Base-by-base conservation (phyloP, 2,888 invertebrate species). In the Teleogryllus oceanicus region DNA sequence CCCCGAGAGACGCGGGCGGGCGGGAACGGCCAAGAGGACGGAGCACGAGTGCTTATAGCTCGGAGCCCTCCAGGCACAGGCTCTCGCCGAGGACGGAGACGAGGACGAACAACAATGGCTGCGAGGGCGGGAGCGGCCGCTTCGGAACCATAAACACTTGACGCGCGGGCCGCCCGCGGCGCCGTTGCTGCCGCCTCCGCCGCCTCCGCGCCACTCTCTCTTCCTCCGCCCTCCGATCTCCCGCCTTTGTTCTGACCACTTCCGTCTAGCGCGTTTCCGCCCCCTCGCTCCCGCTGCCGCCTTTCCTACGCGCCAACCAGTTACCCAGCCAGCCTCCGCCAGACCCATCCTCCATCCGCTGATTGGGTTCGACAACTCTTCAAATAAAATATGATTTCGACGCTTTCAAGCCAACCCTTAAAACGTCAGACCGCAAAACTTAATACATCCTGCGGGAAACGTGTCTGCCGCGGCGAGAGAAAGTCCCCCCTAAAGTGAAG, bases 21-120 rank as follows among this genome's bases (percentile, higher is more conserved):
- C 62, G 62, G 62, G 37, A 2, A 2, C n/a, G 62, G 62, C 62
- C 3, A 5, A 5, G 62, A 62, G n/a, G n/a, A n/a, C 13, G 62
- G 62, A 13, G 16, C 62, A 62, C 8, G 62, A 62, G 62, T 62
- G 62, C 62, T 62, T 62, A 62, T 62, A 62, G 62, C 62, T 62
- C 62, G 62, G 62, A n/a, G n/a, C n/a, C 16, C 62, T 62, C n/a
- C 62, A 62, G n/a, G 62, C 62, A 37, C 37, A 37, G 37, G 62
- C 62, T n/a, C 62, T 62, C 62, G 62, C 62, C 62, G 62, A 62
- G 62, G n/a, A n/a, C 62, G n/a, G 62, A 62, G 62, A 62, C 62
- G 62, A 62, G 62, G 62, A 62, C 37, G 37, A 37, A 37, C 37
- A 62, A 62, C 16, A 62, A n/a, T n/a, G 62, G 62, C 62, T 13